A percentile compares a stretch with the other conserved stretches of the same genome.
Conservation (phyloP, 35 echinoderm and acorn worm genomes). For the Lytechinus pictus region DNA sequence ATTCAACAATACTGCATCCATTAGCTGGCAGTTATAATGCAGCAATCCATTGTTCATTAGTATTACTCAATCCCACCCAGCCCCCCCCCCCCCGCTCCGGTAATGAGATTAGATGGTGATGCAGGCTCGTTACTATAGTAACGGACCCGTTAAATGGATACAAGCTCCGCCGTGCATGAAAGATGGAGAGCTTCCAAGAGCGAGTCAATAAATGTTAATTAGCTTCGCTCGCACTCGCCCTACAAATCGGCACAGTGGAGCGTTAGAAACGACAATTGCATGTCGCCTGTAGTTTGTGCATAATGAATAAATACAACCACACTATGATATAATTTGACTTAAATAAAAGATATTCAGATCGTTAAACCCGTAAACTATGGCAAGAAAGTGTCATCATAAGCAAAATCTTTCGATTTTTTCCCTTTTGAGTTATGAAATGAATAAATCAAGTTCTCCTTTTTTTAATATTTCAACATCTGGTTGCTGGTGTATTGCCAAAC, state of each 20-base stretch:
- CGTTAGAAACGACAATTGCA: not conserved
- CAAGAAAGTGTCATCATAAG: not conserved
- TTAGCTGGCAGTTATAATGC: not conserved
- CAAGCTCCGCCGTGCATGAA: not conserved
- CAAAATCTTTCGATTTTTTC: not conserved
- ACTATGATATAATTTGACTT: not conserved
- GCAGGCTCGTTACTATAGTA: conserved; percentile 27
- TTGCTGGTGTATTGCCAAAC: not conserved
- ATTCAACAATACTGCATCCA: not conserved
- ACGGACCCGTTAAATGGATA: conserved; percentile 42
- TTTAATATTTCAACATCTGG: too few relatives aligned
- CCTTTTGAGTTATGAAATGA: not conserved
- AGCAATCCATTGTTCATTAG: not conserved
- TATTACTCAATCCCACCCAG: not conserved
- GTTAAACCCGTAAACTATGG: not conserved
- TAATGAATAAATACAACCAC: conserved; percentile 24
- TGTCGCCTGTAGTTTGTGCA: not conserved
- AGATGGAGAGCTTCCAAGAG: not conserved
- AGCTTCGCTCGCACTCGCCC: not conserved
- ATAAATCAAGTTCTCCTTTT: not conserved
- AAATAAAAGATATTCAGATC: not conserved
- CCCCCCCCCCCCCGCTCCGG: not conserved
- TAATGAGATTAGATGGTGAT: conserved; percentile 53
- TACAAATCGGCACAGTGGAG: not conserved
- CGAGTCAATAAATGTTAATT: conserved; percentile 35